Conservation (phyloP, 2,888 invertebrate genomes). For the Elmis aenea region DNA sequence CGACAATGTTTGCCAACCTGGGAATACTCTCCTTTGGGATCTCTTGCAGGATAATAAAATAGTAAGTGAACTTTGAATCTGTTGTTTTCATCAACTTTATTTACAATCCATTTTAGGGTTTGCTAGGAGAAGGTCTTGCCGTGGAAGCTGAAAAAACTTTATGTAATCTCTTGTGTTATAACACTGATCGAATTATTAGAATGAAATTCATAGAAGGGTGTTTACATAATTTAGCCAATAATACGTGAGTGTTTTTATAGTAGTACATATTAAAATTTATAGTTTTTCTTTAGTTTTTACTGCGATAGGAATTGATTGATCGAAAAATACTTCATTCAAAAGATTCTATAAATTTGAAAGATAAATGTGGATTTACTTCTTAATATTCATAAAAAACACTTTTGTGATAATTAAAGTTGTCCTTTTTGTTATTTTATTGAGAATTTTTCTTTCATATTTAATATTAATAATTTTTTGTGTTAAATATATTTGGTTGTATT, state of each 20-base stretch:
- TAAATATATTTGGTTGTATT: too few relatives aligned
- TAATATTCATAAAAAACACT: too few relatives aligned
- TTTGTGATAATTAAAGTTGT: too few relatives aligned
- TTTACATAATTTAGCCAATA: slow-evolving; percentile 80
- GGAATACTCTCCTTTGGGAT: slow-evolving; percentile 92
- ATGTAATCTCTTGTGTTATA: slow-evolving; percentile 83
- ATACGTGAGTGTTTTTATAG: slow-evolving; percentile 55
- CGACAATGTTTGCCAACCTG: slow-evolving; percentile 77
- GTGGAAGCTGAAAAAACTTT: slow-evolving; percentile 92
- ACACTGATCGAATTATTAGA: slow-evolving; percentile 81
- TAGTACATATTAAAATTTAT: slow-evolving; percentile 2
- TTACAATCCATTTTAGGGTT: slow-evolving; percentile 32
- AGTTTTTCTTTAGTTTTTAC: too few relatives aligned
- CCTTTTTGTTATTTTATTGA: too few relatives aligned
- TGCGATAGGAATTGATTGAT: too few relatives aligned
- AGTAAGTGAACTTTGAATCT: slow-evolving; percentile 49
- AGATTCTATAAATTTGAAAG: too few relatives aligned
- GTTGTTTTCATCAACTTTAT: not conserved
- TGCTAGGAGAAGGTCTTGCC: slow-evolving; percentile 84
- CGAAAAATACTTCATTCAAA: too few relatives aligned
- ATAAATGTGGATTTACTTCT: too few relatives aligned
- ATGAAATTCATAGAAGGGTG: slow-evolving; percentile 96
- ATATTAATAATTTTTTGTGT: too few relatives aligned
- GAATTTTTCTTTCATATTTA: too few relatives aligned
- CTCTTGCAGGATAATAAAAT: slow-evolving; percentile 87